phyloP scores from a whole-genome alignment of 2,797 vertebrate genomes.

The Trichosurus vulpecula region DNA sequence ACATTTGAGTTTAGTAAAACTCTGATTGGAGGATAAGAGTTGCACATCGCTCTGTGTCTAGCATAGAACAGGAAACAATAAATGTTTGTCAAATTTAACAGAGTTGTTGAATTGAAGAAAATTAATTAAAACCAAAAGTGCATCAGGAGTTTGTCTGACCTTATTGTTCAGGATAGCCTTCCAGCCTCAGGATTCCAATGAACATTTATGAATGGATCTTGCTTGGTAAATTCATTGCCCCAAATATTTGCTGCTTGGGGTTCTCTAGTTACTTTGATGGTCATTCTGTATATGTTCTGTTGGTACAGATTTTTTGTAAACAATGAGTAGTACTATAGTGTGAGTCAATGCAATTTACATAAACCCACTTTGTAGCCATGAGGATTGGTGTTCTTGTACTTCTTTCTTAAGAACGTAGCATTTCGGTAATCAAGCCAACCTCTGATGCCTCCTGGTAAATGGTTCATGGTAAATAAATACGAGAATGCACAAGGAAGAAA shows the following conservation, averaged over 20 bases:
- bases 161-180: slow-evolving; percentile 8
- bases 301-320: slow-evolving; percentile 49
- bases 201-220: slow-evolving; percentile 31
- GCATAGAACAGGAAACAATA: background rate
- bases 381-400: background rate
- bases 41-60: background rate
- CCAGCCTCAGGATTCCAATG: slow-evolving; percentile 38
- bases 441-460: slow-evolving; percentile 22
- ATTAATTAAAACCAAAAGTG: slow-evolving; percentile 29
- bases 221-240: slow-evolving; percentile 24
- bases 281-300: slow-evolving; percentile 30
- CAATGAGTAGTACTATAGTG: slow-evolving; percentile 16
- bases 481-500: background rate
- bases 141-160: slow-evolving; percentile 5
- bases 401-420: background rate
- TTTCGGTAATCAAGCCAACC: background rate
- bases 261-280: slow-evolving; percentile 43
- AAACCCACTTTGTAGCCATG: background rate
- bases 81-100: background rate
- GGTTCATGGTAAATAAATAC: background rate
- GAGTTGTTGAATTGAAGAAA: background rate
- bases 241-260: slow-evolving; percentile 52
- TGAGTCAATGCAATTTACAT: slow-evolving; percentile 18
- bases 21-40: background rate
- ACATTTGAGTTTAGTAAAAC: background rate